Conservation (phyloP, 30 jellyfish, hydroid and myxozoan genomes). For the Turritopsis dohrnii region DNA sequence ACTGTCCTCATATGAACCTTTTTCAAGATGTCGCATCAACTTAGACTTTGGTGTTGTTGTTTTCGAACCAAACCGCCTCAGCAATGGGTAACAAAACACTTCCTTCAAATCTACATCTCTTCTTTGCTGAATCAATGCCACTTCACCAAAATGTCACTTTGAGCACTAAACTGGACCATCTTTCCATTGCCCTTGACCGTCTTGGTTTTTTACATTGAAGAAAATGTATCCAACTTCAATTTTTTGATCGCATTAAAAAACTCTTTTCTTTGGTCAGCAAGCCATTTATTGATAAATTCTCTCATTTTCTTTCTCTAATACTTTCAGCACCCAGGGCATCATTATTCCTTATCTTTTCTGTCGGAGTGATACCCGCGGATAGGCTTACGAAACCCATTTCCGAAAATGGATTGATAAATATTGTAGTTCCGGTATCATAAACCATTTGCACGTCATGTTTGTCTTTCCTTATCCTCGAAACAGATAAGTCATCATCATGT, state of each 20-base stretch:
- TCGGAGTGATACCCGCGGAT: too few species aligned
- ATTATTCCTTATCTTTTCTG: too few species aligned
- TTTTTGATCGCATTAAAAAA: neutral
- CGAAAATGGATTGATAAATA: too few species aligned
- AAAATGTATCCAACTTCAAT: slow-evolving; percentile 4
- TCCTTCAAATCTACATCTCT: slow-evolving; percentile 6
- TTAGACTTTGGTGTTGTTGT: slow-evolving; percentile 10
- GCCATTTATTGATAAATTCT: slow-evolving; percentile 1
- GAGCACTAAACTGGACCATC: slow-evolving; percentile 12
- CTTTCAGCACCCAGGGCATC: too few species aligned
- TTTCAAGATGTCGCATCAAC: slow-evolving; percentile 10
- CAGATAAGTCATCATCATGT: too few species aligned
- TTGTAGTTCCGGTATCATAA: too few species aligned
- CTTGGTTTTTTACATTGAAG: slow-evolving; percentile 1
- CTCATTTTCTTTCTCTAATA: neutral
- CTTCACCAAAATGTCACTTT: slow-evolving; percentile 8
- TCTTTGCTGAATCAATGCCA: slow-evolving; percentile 6
- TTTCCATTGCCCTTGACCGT: slow-evolving; percentile 1
- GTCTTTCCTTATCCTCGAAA: too few species aligned
- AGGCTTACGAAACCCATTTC: too few species aligned
- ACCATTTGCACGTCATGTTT: too few species aligned
- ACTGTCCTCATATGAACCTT: slow-evolving; percentile 3
- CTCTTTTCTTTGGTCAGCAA: slow-evolving; percentile 7
- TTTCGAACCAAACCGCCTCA: neutral
- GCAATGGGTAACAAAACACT: neutral